These are phyloP conservation scores for Etheostoma cragini DNA, from an alignment of 2,113 vertebrate genomes.

Conservation along the genomic window DNA sequence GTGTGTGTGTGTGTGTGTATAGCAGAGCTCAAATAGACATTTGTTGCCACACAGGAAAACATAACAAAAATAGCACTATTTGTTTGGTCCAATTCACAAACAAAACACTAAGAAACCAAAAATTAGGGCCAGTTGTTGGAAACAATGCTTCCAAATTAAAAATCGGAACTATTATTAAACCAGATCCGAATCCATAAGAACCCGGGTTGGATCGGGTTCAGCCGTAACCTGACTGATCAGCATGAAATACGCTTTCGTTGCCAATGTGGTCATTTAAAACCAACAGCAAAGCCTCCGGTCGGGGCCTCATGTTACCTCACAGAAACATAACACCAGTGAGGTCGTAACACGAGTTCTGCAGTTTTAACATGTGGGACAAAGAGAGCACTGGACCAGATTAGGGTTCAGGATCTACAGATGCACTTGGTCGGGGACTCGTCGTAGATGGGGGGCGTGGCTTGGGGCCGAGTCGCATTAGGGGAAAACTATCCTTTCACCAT, in stretches of 20 bases:
- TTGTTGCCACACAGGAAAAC: conserved; percentile 27
- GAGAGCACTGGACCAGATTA: neutral
- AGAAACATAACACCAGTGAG: neutral
- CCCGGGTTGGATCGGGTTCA: neutral
- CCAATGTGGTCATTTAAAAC: neutral
- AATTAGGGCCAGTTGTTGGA: neutral
- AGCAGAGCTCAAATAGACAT: conserved; percentile 20
- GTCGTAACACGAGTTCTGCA: neutral
- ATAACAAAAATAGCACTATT: conserved; percentile 13
- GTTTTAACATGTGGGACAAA: neutral
- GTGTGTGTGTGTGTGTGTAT: conserved; percentile 5
- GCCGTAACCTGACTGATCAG: neutral
- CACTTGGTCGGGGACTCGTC: too few relatives aligned
- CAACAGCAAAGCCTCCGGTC: neutral
- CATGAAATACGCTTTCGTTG: neutral
- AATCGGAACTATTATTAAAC: conserved; percentile 7
- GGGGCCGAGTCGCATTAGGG: too few relatives aligned
- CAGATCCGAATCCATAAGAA: neutral
- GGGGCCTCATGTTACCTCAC: neutral
- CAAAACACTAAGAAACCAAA: neutral
- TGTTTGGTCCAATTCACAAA: conserved; percentile 27
- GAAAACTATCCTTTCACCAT: too few relatives aligned
- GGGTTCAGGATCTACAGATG: neutral
- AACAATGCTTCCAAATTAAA: neutral
- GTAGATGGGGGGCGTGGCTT: too few relatives aligned